A percentile compares a stretch with the other conserved stretches of the same genome.
These are phyloP conservation scores for Spinibarbus caldwelli DNA, from an alignment of 2,797 vertebrate genomes.

Conservation along the genomic window DNA sequence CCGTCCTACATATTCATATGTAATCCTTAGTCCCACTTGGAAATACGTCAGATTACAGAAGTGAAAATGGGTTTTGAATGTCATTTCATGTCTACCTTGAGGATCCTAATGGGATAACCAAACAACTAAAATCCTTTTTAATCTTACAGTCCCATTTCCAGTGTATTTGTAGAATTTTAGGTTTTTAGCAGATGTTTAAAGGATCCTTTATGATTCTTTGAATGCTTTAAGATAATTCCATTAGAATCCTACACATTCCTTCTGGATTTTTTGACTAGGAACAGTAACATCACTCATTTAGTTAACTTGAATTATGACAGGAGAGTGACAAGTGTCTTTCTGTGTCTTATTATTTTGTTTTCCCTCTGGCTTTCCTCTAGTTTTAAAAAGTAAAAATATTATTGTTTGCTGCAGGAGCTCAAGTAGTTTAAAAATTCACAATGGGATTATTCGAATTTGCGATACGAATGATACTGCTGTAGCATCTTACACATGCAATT, in stretches of 20 bases:
- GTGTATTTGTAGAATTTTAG: neutral
- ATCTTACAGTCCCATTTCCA: neutral
- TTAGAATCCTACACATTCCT: neutral
- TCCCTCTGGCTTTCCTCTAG: conserved; percentile 14
- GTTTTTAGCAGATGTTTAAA: neutral
- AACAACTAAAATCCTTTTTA: neutral
- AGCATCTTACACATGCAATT: conserved; percentile 22
- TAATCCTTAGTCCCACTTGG: neutral
- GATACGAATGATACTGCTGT: neutral
- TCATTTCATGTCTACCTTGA: neutral
- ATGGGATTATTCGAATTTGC: conserved; percentile 8
- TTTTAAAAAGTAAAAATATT: neutral
- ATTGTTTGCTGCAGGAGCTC: conserved; percentile 28
- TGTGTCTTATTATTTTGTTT: neutral
- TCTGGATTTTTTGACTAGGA: neutral
- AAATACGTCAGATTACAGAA: neutral
- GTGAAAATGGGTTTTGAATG: neutral
- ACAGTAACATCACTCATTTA: neutral
- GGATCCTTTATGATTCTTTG: neutral
- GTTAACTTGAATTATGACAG: neutral
- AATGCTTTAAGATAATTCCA: neutral
- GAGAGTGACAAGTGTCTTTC: conserved; percentile 8
- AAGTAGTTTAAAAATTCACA: conserved; percentile 23
- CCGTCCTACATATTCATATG: neutral
- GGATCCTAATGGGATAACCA: neutral